Evolutionary conservation across 1,140 invertebrate species (phyloP), one percentile per base, ranked within the genome.

Genomic region (Pachypeltis micranthus): DNA sequence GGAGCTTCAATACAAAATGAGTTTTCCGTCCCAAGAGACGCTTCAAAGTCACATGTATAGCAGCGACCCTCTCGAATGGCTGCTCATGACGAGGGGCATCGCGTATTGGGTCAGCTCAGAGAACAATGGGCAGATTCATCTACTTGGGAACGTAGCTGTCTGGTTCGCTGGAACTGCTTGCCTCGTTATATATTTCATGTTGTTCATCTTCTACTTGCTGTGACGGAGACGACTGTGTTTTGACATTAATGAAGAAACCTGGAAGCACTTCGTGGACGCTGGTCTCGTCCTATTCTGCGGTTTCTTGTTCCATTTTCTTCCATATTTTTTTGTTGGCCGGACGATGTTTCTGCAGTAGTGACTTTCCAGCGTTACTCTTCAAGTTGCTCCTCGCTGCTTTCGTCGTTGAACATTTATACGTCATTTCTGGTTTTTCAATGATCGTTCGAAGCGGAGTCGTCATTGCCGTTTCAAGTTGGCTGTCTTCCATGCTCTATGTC

Each of bases 331-430:
- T 70, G 82, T 91, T 55, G 94, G 97, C 66, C 79, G 89, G 65
- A 96, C 92, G 0, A 77, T 97, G 14, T 98, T 98, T 72, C 77
- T 98, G 54, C 93, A 98, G 76, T 89, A 97, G 76, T 98, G n/a
- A 98, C 73, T 80, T 98, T 63, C 91, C 93, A 2, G 92, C 93
- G 0, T 88, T 94, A 68, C 74, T 90, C 1, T 97, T 91, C 71
- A 94, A 97, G 78, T 75, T 93, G 1, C 73, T 96, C 28, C 75
- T 94, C 1, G 75, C 88, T 16, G 83, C 87, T 25, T 87, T 83
- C 57, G 76, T 91, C 0, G 71, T 93, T 2, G 88, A 96, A 70
- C 93, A 96, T 73, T 44, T 93, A 7, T 83, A 86, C 72, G 80
- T 77, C 65, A 65, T 89, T n/a, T n/a, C n/a, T n/a, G n/a, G 34